Evolutionary conservation across 2,113 vertebrate species (phyloP).

Genomic region (Microtus richardsoni): DNA sequence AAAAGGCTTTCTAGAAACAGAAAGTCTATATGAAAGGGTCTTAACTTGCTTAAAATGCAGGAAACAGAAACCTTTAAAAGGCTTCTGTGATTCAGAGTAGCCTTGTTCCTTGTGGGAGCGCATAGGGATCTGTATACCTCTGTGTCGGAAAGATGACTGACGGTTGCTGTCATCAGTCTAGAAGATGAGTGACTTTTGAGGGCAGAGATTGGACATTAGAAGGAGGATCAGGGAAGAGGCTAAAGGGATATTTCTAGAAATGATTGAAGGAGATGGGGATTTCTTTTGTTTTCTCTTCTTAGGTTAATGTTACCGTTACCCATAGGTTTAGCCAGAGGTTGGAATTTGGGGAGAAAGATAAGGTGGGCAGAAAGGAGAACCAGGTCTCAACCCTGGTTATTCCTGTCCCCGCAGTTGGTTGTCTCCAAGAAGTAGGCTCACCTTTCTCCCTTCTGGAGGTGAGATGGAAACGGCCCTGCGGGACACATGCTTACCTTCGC

Average conservation of each 20-base stretch:
- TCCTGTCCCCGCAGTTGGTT: neutral
- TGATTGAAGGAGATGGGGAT: neutral
- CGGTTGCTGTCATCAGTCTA: conserved; percentile 48
- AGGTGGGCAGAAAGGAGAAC: neutral
- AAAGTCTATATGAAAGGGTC: neutral
- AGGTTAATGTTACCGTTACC: conserved; percentile 29
- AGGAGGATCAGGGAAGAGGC: conserved; percentile 21
- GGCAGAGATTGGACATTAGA: conserved; percentile 19
- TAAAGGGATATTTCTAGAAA: conserved; percentile 30
- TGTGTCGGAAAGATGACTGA: conserved; percentile 39
- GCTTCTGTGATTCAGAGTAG: conserved; percentile 55
- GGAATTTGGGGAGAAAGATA: neutral
- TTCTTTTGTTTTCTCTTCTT: conserved; percentile 16
- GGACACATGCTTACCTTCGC: neutral
- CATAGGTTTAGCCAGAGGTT: conserved; percentile 33
- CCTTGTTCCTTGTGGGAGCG: conserved; percentile 42
- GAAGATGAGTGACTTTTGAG: conserved; percentile 35
- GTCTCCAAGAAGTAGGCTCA: neutral
- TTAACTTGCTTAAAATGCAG: conserved; percentile 23
- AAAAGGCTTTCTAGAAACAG: conserved; percentile 64
- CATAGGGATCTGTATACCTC: conserved; percentile 35
- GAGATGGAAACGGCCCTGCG: neutral
- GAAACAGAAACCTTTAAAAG: conserved; percentile 55
- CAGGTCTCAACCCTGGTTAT: conserved; percentile 6
- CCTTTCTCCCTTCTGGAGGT: neutral